Conservation (phyloP, 2,888 invertebrate species). For the Enchytraeus crypticus region DNA sequence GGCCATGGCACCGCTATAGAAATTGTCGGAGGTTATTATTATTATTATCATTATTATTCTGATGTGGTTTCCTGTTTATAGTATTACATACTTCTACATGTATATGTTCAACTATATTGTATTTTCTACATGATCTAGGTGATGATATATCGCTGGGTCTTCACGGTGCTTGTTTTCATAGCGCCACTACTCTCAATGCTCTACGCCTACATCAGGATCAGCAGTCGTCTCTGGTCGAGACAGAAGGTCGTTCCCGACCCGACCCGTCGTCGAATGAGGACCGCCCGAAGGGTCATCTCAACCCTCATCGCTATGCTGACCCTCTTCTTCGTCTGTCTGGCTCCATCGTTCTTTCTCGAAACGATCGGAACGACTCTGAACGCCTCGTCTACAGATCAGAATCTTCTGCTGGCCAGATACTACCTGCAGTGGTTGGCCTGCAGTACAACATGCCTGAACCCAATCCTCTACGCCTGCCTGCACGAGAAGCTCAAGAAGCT, state of each 20-base stretch:
- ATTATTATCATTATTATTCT: too few species aligned
- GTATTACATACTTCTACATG: too few species aligned
- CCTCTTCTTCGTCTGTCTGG: background rate
- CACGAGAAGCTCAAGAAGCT: background rate
- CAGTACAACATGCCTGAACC: background rate
- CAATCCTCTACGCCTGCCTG: background rate
- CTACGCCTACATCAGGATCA: background rate
- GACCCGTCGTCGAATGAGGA: background rate
- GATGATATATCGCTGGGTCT: slow-evolving; percentile 1
- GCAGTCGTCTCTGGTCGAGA: background rate
- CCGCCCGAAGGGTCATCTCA: background rate
- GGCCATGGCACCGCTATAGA: too few species aligned
- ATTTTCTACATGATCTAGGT: background rate
- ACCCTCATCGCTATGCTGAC: background rate
- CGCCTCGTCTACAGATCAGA: background rate
- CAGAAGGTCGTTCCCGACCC: background rate
- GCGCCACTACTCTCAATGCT: background rate
- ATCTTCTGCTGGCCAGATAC: background rate
- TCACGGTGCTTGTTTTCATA: background rate
- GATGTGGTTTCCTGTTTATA: too few species aligned
- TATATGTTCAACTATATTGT: background rate
- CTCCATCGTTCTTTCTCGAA: background rate
- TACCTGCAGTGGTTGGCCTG: slow-evolving; percentile 4
- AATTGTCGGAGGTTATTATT: too few species aligned
- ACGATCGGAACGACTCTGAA: background rate